Conservation (phyloP, 2,888 invertebrate genomes). For the Beris chalybata region DNA sequence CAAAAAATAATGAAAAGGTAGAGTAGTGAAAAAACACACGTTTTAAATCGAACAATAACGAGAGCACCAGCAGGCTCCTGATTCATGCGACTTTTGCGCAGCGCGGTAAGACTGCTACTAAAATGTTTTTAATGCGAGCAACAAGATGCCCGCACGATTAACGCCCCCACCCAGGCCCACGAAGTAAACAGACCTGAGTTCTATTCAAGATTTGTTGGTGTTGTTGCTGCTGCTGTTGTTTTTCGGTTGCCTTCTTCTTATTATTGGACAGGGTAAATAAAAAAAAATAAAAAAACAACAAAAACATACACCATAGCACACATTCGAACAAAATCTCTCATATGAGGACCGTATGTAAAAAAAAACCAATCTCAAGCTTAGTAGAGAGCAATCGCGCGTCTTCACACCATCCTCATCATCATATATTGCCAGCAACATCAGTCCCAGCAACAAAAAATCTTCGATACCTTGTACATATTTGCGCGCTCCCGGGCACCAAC, state of each 20-base stretch:
- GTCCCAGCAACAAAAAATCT: too few relatives aligned
- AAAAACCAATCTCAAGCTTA: too few relatives aligned
- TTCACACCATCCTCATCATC: too few relatives aligned
- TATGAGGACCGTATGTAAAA: too few relatives aligned
- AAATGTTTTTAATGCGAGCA: constrained; percentile 24
- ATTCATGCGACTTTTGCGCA: constrained; percentile 35
- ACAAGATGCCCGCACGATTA: constrained; percentile 13
- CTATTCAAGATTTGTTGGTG: not conserved
- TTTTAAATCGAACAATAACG: constrained; percentile 26
- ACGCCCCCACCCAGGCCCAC: constrained; percentile 11
- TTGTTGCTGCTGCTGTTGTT: not conserved
- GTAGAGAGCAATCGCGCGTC: too few relatives aligned
- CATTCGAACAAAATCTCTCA: too few relatives aligned
- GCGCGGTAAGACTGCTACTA: constrained; percentile 38
- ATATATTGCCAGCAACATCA: too few relatives aligned
- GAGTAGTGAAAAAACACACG: constrained; percentile 8
- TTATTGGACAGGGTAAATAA: not conserved
- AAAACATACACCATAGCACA: not conserved
- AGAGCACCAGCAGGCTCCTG: constrained; percentile 19
- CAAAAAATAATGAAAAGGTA: too few relatives aligned
- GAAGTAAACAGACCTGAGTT: not conserved
- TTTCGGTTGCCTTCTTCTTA: not conserved
- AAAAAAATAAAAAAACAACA: constrained; percentile 10
- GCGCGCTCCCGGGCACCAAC: too few relatives aligned
- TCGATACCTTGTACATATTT: too few relatives aligned